Evolutionary conservation across 2,113 vertebrate genomes (phyloP), one percentile per base, ranked within the genome.

Genomic region (Phyllostomus discolor): DNA sequence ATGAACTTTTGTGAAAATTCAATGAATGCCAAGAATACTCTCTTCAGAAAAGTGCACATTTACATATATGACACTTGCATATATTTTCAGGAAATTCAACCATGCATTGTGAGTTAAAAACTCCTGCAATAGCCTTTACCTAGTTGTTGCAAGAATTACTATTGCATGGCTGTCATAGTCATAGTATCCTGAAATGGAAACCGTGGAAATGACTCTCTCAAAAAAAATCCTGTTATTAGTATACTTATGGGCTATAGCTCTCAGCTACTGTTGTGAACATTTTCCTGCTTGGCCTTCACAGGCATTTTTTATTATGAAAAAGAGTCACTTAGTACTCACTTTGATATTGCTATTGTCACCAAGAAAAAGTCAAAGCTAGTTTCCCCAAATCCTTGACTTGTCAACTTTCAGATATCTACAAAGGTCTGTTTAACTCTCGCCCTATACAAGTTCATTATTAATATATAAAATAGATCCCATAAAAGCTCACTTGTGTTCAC

Each of bases 141-240:
- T 10, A 59, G 15, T 95, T 95, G 48, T 90, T 95, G 67, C 2
- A 90, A 54, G 24, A 94, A 90, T 93, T 94, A 66, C 54, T 87
- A 12, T 95, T 93, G 20, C 75, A 43, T 94, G 50, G 20, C 33
- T 95, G n/a, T 96, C 69, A 84, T 95, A 57, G 43, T 95, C 79
- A 93, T 17, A 50, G 83, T 80, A 97, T 73, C 70, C 84, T 96
- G 87, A 94, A 95, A 96, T 92, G 83, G 87, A 91, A 95, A 38
- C 62, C 46, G 79, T 64, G 73, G 86, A 94, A 95, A 96, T 31
- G 35, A 91, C 59, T 94, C 38, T 96, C 70, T 90, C 66, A 80
- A 89, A 78, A 78, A 59, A 95, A 85, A 96, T 35, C 8, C 76
- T 78, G 7, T 85, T 82, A 82, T 97, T 95, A 75, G 14, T 70